phyloP scores from a whole-genome alignment of 1,140 invertebrate species.

The Drosophila micromelanica region DNA sequence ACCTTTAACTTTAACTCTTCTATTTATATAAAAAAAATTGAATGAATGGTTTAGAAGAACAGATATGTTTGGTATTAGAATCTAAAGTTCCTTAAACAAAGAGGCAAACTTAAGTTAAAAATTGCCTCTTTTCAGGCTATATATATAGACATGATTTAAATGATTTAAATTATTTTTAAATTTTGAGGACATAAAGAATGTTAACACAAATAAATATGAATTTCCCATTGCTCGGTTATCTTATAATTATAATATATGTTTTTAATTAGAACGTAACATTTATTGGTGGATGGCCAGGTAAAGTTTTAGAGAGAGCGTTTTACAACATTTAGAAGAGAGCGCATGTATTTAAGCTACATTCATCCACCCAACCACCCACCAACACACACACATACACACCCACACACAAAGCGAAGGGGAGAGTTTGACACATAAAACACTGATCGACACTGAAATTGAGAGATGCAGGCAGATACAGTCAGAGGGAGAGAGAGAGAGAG shows the following conservation, averaged over 20 bases:
- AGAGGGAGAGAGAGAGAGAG: conserved; percentile 3
- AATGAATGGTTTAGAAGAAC: too few species aligned
- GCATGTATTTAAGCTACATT: background rate
- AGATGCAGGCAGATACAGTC: conserved; percentile 10
- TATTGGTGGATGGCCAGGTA: background rate
- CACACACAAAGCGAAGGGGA: background rate
- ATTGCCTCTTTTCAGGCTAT: background rate
- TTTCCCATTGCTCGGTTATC: too few species aligned
- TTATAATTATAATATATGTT: too few species aligned
- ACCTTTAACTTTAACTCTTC: too few species aligned
- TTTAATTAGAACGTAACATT: too few species aligned
- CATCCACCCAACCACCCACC: background rate
- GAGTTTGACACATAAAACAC: conserved; percentile 10
- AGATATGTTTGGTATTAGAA: background rate
- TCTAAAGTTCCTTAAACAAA: background rate
- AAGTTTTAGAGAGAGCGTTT: conserved; percentile 1
- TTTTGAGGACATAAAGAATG: too few species aligned
- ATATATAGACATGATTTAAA: conserved; percentile 19
- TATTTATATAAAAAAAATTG: too few species aligned
- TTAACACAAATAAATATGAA: too few species aligned
- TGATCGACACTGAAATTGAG: conserved; percentile 19
- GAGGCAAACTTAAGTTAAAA: background rate
- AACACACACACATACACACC: background rate
- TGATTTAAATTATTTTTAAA: background rate
- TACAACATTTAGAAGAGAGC: background rate